These are phyloP conservation scores for Vanessa atalanta DNA, from an alignment of 1,140 invertebrate genomes.

Conservation along the genomic window DNA sequence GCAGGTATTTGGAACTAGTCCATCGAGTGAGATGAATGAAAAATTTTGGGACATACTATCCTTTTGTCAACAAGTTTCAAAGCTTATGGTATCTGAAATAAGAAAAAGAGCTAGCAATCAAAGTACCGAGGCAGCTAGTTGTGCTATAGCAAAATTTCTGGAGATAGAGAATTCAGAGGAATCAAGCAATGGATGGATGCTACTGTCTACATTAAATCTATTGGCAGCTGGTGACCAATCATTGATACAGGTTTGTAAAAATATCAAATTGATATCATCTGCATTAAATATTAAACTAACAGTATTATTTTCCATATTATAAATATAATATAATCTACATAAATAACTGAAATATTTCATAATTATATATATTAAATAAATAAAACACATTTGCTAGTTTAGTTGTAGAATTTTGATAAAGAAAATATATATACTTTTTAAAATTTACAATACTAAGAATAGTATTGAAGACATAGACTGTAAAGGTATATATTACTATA, in stretches of 20 bases:
- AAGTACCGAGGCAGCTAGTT: constrained; percentile 96
- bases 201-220: constrained; percentile 94
- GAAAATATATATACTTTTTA: too few relatives aligned
- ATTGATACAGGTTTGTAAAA: constrained; percentile 61
- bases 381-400: too few relatives aligned
- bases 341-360: too few relatives aligned
- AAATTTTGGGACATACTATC: constrained; percentile 96
- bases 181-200: constrained; percentile 97
- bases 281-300: too few relatives aligned
- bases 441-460: too few relatives aligned
- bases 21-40: constrained; percentile 95
- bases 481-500: too few relatives aligned
- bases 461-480: too few relatives aligned
- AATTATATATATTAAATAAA: too few relatives aligned
- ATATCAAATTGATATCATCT: too few relatives aligned
- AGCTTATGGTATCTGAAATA: constrained; percentile 97
- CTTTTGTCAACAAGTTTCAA: constrained; percentile 96
- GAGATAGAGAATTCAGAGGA: constrained; percentile 96
- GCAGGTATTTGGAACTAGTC: constrained; percentile 94
- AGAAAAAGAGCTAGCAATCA: constrained; percentile 96
- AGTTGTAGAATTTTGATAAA: too few relatives aligned
- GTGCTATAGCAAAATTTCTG: constrained; percentile 97
- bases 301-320: too few relatives aligned
- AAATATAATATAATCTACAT: too few relatives aligned
- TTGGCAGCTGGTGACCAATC: constrained; percentile 90